Conservation (phyloP, 2,113 vertebrate species). For the Calypte anna region DNA sequence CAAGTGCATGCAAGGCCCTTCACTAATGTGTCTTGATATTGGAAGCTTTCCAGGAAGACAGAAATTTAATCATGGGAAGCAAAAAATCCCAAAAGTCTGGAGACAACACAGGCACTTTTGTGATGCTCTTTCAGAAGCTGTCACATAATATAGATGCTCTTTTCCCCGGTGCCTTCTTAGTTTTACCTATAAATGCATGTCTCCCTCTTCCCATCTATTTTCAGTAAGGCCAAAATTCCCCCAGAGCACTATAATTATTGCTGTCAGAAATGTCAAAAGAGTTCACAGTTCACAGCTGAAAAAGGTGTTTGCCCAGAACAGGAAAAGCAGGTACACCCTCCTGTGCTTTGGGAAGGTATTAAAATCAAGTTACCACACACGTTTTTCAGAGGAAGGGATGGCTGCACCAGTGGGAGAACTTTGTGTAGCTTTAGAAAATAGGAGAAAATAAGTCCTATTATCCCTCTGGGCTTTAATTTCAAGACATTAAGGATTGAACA, state of each 20-base stretch:
- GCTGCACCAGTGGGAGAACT: not conserved
- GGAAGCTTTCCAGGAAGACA: not conserved
- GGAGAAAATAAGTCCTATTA: not conserved
- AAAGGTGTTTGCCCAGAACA: not conserved
- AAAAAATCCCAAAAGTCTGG: not conserved
- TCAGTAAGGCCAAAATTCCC: constrained; percentile 42
- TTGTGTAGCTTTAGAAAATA: not conserved
- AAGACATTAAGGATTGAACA: not conserved
- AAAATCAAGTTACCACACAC: not conserved
- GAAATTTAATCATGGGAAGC: not conserved
- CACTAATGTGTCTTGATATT: fast-evolving
- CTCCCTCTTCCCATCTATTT: constrained; percentile 19
- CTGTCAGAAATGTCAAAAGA: constrained; percentile 8
- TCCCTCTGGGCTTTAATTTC: not conserved
- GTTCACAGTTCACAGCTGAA: not conserved
- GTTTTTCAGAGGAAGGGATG: not conserved
- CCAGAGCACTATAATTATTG: not conserved
- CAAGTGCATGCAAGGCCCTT: not conserved
- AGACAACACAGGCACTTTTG: not conserved
- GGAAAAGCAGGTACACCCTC: not conserved
- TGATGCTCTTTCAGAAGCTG: not conserved
- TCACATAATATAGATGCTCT: not conserved
- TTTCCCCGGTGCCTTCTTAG: not conserved
- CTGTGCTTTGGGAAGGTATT: not conserved
- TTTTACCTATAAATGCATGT: not conserved